Evolutionary conservation across 2,113 vertebrate species (phyloP).

Genomic region (Mohoua ochrocephala): DNA sequence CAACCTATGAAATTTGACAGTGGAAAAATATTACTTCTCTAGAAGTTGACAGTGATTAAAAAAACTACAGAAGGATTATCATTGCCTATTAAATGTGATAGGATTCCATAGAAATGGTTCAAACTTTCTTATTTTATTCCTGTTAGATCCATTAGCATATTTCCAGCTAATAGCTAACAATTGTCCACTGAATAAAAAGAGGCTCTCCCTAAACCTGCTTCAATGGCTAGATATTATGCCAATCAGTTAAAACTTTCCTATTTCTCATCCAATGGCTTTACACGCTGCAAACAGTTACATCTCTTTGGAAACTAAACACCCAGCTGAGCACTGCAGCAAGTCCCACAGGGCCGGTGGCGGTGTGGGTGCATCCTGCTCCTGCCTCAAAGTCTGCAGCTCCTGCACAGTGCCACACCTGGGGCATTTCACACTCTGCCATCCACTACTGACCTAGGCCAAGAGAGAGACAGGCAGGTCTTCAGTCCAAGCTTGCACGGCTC

Average conservation of each 20-base stretch:
- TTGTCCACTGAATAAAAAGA: not conserved
- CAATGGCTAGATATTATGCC: not conserved
- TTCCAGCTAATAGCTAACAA: constrained; percentile 13
- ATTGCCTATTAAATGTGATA: not conserved
- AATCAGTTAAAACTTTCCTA: not conserved
- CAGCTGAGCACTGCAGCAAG: not conserved
- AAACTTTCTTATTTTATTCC: constrained; percentile 24
- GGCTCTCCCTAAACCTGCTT: not conserved
- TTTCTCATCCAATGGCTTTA: not conserved
- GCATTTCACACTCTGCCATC: not conserved
- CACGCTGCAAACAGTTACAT: not conserved
- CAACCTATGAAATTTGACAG: not conserved
- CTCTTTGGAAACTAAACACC: not conserved
- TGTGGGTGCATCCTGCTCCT: not conserved
- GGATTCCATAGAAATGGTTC: too few relatives aligned
- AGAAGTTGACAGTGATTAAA: constrained; percentile 17
- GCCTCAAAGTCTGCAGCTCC: not conserved
- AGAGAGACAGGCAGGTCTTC: not conserved
- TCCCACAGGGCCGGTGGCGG: accelerated
- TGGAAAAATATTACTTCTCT: constrained; percentile 5
- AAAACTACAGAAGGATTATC: constrained; percentile 21
- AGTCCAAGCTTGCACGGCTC: not conserved
- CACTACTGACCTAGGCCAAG: not conserved
- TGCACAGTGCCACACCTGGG: accelerated
- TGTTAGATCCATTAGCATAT: constrained; percentile 8